phyloP scores from a whole-genome alignment of 1,140 invertebrate species.

The Saccostrea glomerata region DNA sequence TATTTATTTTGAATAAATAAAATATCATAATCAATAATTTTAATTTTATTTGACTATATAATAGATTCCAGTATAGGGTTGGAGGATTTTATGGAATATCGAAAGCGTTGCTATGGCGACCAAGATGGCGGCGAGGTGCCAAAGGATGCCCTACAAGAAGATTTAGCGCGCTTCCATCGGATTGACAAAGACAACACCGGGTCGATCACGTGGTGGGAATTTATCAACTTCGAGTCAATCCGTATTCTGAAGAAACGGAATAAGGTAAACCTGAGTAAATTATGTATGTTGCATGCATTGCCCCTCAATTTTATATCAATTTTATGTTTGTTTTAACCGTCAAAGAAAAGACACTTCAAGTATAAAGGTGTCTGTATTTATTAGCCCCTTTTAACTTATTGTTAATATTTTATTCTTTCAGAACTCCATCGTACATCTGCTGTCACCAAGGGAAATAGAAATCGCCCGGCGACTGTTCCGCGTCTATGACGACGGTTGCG shows the following conservation, averaged over 20 bases:
- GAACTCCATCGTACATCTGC: not conserved
- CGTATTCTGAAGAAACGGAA: slow-evolving; percentile 53
- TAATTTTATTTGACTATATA: not conserved
- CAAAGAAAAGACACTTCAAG: too few relatives aligned
- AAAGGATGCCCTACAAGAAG: slow-evolving; percentile 54
- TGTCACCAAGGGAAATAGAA: slow-evolving; percentile 56
- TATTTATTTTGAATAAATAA: too few relatives aligned
- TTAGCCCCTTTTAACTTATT: too few relatives aligned
- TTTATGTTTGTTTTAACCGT: too few relatives aligned
- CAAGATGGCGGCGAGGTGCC: slow-evolving; percentile 48
- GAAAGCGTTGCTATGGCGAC: slow-evolving; percentile 55
- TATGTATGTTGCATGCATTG: not conserved
- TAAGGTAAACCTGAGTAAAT: slow-evolving; percentile 46
- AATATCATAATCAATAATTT: too few relatives aligned
- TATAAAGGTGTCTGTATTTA: too few relatives aligned
- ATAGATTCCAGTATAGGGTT: slow-evolving; percentile 60
- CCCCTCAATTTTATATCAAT: too few relatives aligned
- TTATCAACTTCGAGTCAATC: slow-evolving; percentile 61
- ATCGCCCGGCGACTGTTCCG: slow-evolving; percentile 55
- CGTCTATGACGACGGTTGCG: slow-evolving; percentile 50
- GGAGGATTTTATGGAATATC: slow-evolving; percentile 61
- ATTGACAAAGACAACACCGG: slow-evolving; percentile 58
- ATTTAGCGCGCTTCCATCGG: slow-evolving; percentile 53
- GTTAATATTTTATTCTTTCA: not conserved
- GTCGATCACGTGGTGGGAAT: slow-evolving; percentile 63